Percentiles rank a stretch among this genome's conserved stretches.
phyloP scores from a whole-genome alignment of 2,888 invertebrate species.

The Xestia xanthographa region DNA sequence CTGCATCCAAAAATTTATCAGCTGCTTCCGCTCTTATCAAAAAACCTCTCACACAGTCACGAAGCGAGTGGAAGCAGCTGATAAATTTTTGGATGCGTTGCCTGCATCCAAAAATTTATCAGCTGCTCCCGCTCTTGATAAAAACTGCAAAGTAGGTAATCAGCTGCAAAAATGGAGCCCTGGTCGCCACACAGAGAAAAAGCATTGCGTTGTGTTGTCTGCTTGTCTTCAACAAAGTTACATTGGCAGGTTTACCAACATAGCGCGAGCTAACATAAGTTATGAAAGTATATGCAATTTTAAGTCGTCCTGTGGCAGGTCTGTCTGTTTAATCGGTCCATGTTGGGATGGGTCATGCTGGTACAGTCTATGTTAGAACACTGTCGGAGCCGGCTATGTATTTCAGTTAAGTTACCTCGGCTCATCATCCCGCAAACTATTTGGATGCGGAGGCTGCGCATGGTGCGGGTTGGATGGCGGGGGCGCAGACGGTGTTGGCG shows the following conservation, averaged over 20 bases:
- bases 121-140: not conserved
- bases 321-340: not conserved
- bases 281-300: not conserved
- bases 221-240: not conserved
- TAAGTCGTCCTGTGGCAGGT: not conserved
- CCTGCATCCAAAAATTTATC: not conserved
- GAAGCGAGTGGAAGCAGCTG: no score
- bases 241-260: not conserved
- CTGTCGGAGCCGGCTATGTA: not conserved
- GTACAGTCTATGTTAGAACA: not conserved
- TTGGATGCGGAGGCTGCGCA: conserved; percentile 82
- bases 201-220: not conserved
- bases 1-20: no score
- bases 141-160: not conserved
- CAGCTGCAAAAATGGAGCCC: not conserved
- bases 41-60: no score
- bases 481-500: conserved; percentile 73
- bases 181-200: not conserved
- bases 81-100: no score
- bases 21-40: no score
- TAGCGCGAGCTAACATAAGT: not conserved
- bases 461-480: conserved; percentile 63
- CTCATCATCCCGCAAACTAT: conserved; percentile 85
- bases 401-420: conserved; percentile 79
- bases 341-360: not conserved